These are phyloP conservation scores for Danio jaintianensis DNA, from an alignment of 2,797 vertebrate genomes.

Conservation along the genomic window DNA sequence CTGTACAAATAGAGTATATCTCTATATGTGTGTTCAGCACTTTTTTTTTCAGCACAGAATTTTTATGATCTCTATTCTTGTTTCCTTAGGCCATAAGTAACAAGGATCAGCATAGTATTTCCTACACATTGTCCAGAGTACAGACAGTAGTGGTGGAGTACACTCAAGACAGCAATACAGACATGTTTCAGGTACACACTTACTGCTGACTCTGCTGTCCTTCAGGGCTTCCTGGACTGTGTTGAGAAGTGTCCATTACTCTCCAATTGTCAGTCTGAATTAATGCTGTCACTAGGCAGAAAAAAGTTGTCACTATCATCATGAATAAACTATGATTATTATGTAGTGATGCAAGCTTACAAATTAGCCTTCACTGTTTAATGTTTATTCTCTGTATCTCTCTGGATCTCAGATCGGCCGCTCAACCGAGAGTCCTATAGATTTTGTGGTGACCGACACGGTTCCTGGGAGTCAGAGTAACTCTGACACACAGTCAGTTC, in stretches of 20 bases:
- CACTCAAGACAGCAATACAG: conserved; percentile 94
- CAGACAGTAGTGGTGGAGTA: conserved; percentile 99
- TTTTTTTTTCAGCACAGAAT: too few relatives aligned
- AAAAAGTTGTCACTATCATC: not conserved
- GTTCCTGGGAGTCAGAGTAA: conserved; percentile 95
- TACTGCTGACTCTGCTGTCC: not conserved
- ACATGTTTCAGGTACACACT: conserved; percentile 96
- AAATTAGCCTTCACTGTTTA: not conserved
- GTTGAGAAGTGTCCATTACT: not conserved
- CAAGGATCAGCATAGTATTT: conserved; percentile 99
- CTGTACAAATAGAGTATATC: too few relatives aligned
- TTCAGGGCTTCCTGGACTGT: not conserved
- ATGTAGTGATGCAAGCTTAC: not conserved
- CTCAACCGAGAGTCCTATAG: conserved; percentile 96
- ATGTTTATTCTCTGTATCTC: not conserved
- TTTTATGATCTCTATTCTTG: conserved; percentile 34
- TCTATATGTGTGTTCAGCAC: not conserved
- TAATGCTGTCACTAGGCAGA: conserved; percentile 26
- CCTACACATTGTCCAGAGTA: conserved; percentile 93
- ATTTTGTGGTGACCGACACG: conserved; percentile 99
- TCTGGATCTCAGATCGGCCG: conserved; percentile 88
- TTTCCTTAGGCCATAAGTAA: conserved; percentile 94
- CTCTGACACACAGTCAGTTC: conserved; percentile 93
- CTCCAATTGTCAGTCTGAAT: not conserved
- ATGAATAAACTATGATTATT: not conserved